Percentiles rank a stretch among this genome's conserved stretches.
Evolutionary conservation across 2,888 invertebrate species (phyloP).

Genomic region (Diloba caeruleocephala): DNA sequence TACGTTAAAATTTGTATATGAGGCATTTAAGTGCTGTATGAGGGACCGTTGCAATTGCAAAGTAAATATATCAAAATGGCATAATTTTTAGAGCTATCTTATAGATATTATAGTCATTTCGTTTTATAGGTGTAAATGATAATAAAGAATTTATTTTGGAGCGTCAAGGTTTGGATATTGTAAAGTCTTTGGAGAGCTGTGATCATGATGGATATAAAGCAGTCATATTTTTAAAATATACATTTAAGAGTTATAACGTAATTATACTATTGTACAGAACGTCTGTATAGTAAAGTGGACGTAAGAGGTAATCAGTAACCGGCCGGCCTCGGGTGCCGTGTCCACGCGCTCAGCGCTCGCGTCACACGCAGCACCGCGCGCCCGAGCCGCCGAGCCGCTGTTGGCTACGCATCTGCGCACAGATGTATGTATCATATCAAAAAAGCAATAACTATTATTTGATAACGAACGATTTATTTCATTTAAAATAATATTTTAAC

Average conservation of each 20-base stretch:
- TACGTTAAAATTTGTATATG: constrained; percentile 85
- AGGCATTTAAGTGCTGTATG: constrained; percentile 87
- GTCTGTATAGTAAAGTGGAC: constrained; percentile 63
- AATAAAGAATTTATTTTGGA: constrained; percentile 87
- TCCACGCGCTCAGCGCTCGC: constrained; percentile 18
- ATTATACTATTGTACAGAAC: constrained; percentile 75
- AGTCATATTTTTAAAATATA: constrained; percentile 89
- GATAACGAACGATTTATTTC: constrained; percentile 82
- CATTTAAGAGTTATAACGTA: constrained; percentile 86
- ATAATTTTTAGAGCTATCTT: constrained; percentile 88
- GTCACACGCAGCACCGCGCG: constrained; percentile 25
- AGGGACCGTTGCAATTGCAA: constrained; percentile 89
- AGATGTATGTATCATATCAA: constrained; percentile 85
- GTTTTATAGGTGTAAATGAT: constrained; percentile 88
- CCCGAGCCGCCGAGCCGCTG: constrained; percentile 14
- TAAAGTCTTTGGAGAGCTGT: constrained; percentile 88
- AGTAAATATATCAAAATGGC: constrained; percentile 88
- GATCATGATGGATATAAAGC: constrained; percentile 88
- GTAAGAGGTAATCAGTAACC: constrained; percentile 51
- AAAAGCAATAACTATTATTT: constrained; percentile 89
- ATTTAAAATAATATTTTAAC: constrained; percentile 87
- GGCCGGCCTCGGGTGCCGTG: constrained; percentile 17
- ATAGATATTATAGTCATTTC: constrained; percentile 88
- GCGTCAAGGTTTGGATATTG: constrained; percentile 85
- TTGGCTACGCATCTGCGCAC: constrained; percentile 64